These are phyloP conservation scores for Salticus scenicus DNA, from an alignment of 2,888 invertebrate genomes.

Conservation along the genomic window DNA sequence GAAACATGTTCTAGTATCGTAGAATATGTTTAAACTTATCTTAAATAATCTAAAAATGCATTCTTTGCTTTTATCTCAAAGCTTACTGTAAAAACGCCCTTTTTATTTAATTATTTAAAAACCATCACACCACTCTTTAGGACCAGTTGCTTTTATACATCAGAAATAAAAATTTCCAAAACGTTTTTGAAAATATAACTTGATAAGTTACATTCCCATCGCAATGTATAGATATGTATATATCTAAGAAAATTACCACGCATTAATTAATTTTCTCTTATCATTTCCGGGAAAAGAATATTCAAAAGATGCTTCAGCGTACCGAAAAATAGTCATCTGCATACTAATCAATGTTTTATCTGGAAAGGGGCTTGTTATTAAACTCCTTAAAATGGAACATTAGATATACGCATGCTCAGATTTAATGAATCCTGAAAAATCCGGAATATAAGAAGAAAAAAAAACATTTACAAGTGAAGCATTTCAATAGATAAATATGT, in stretches of 20 bases:
- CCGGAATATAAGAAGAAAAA: background rate
- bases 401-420: background rate
- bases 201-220: background rate
- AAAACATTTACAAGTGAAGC: background rate
- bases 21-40: no score
- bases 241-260: no score
- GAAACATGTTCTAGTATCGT: no score
- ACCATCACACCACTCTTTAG: no score
- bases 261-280: background rate
- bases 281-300: background rate
- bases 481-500: no score
- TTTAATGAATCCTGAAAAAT: background rate
- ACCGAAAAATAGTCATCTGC: background rate
- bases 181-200: background rate
- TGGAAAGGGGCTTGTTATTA: background rate
- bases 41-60: no score
- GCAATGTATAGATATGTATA: background rate
- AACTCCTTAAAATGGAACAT: background rate
- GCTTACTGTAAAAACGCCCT: no score
- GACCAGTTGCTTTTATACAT: no score
- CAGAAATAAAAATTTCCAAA: background rate
- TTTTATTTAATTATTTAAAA: no score
- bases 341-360: background rate
- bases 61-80: no score
- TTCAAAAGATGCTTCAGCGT: background rate